A percentile compares a stretch with the other conserved stretches of the same genome.
These are phyloP conservation scores for Hydrophis major DNA, from an alignment of 2,797 vertebrate genomes.

Conservation along the genomic window DNA sequence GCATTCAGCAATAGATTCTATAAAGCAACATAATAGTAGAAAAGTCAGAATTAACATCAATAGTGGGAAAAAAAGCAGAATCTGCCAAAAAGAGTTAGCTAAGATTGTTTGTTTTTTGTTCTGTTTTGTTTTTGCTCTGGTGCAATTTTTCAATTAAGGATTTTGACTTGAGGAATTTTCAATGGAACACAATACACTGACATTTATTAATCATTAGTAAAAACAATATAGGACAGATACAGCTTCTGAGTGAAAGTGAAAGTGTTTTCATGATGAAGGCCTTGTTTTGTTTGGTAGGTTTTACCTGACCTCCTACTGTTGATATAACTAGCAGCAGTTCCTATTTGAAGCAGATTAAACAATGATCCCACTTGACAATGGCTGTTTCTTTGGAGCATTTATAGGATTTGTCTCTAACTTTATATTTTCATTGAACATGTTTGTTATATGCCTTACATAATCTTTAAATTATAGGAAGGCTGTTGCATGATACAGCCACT, in stretches of 20 bases:
- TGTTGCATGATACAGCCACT: constrained; percentile 61
- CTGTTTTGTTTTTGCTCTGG: constrained; percentile 40
- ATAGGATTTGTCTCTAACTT: constrained; percentile 75
- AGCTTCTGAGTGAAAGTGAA: constrained; percentile 57
- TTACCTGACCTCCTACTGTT: constrained; percentile 73
- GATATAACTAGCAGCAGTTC: constrained; percentile 72
- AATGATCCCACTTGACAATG: constrained; percentile 64
- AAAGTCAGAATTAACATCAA: constrained; percentile 43
- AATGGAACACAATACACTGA: constrained; percentile 60
- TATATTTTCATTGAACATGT: constrained; percentile 73
- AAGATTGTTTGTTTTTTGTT: constrained; percentile 45
- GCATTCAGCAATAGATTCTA: constrained; percentile 13
- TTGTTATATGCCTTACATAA: constrained; percentile 68
- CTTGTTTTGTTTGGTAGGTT: constrained; percentile 69
- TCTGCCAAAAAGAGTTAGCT: constrained; percentile 51
- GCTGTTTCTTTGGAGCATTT: constrained; percentile 62
- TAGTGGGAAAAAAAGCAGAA: constrained; percentile 39
- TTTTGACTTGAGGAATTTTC: constrained; percentile 59
- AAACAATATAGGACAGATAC: constrained; percentile 59
- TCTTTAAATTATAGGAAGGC: constrained; percentile 74
- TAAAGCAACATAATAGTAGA: constrained; percentile 48
- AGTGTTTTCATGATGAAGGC: constrained; percentile 72
- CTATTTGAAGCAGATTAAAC: constrained; percentile 68
- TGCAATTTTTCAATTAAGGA: constrained; percentile 62
- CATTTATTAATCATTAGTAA: constrained; percentile 68